Conservation (phyloP, 2,113 vertebrate species). For the Psilopogon haemacephalus region DNA sequence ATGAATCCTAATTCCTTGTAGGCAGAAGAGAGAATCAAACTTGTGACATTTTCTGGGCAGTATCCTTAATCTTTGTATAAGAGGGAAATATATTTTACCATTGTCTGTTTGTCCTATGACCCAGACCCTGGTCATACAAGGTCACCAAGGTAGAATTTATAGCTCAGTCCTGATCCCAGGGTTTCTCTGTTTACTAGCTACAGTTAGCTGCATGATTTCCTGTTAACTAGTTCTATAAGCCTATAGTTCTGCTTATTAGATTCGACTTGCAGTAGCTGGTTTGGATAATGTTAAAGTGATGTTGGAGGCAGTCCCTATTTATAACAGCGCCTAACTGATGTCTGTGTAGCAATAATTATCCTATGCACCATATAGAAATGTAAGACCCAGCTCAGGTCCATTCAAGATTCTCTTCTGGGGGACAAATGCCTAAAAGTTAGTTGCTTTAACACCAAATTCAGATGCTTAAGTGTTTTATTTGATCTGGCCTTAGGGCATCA, state of each 20-base stretch:
- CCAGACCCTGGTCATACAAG: background rate
- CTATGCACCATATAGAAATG: background rate
- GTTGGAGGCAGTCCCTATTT: background rate
- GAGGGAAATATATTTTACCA: background rate
- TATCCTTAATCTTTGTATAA: background rate
- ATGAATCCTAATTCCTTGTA: background rate
- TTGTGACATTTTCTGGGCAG: background rate
- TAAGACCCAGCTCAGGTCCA: background rate
- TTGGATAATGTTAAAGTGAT: background rate
- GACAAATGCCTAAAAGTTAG: background rate
- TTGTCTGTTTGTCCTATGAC: fast-evolving
- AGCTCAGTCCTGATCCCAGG: background rate
- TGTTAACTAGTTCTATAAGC: background rate
- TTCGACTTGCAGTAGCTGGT: background rate
- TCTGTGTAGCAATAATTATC: background rate
- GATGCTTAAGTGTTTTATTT: constrained; percentile 26
- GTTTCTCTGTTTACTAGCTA: background rate
- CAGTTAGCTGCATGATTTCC: background rate
- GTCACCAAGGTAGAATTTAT: background rate
- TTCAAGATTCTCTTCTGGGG: background rate
- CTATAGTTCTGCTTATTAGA: background rate
- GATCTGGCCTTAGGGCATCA: constrained; percentile 45
- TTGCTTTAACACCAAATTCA: constrained; percentile 26
- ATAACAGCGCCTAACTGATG: fast-evolving
- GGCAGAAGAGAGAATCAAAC: background rate